phyloP scores from a whole-genome alignment of 1,140 invertebrate species.

The Belonocnema kinseyi region DNA sequence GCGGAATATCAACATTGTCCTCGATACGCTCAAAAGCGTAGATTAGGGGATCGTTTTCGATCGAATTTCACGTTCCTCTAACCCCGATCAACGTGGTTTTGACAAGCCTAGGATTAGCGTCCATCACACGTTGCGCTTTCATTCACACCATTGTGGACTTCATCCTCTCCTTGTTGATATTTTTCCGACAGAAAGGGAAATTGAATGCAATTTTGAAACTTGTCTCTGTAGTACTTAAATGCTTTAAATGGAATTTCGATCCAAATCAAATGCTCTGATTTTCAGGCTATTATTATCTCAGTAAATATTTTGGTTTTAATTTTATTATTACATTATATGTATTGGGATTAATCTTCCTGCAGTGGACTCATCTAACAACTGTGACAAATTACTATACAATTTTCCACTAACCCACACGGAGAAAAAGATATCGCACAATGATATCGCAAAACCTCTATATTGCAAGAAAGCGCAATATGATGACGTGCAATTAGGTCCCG shows the following conservation, averaged over 20 bases:
- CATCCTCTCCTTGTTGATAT: constrained; percentile 6
- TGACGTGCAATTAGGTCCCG: too few species aligned
- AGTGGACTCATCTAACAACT: too few species aligned
- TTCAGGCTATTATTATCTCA: not conserved
- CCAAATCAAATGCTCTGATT: not conserved
- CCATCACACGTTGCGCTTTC: constrained; percentile 39
- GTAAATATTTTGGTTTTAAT: constrained; percentile 1
- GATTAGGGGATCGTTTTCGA: constrained; percentile 53
- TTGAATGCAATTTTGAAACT: not conserved
- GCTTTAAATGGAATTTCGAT: not conserved
- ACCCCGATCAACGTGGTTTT: constrained; percentile 62
- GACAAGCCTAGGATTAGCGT: constrained; percentile 68
- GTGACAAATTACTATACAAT: too few species aligned
- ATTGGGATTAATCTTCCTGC: too few species aligned
- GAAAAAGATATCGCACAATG: too few species aligned
- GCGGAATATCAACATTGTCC: constrained; percentile 70
- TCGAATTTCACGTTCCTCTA: constrained; percentile 52
- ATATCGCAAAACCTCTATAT: too few species aligned
- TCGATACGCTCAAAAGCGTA: constrained; percentile 46
- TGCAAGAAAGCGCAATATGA: too few species aligned
- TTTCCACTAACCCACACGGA: too few species aligned
- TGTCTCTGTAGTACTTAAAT: not conserved
- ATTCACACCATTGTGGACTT: constrained; percentile 1
- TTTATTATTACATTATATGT: not conserved
- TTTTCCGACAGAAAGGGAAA: not conserved